Evolutionary conservation across 2,888 invertebrate genomes (phyloP), one percentile per base, ranked within the genome.

Genomic region (Drosophila leonis): DNA sequence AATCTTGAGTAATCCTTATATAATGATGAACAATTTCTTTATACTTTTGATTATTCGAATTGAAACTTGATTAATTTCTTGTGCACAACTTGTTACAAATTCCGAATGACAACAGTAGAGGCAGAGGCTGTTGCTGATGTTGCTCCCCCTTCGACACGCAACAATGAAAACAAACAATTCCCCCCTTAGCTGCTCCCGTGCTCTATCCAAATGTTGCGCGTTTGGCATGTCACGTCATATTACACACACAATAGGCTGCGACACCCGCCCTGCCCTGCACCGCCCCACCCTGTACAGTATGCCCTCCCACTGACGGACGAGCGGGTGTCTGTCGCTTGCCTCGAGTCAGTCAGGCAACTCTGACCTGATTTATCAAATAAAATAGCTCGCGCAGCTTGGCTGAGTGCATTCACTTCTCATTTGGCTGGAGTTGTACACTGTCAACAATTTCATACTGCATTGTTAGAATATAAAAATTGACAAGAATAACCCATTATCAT

Each of bases 281-380:
- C 2, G 20, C n/a, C n/a, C 20, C 2, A 13, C 33, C 4, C 5
- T 13, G 35, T 15, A 24, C 35, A 52, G 52, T 52, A 10, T 24
- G 24, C 35, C 37, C 37, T 24, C 54, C 33, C 51, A 35, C 35
- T 35, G n/a, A 33, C 35, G 18, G 13, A 18, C 63, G 56, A 31
- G 20, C 48, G 64, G 39, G 37, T 56, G 44, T 56, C 66, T 51
- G 65, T 10, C 33, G 31, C 10, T 20, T 31, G 24, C 24, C 24
- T 39, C 33, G 51, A 41, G 60, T 70, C 78, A 71, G 80, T 83
- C 87, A 78, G 78, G 78, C 84, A 81, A 80, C 70, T 79, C 76
- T 86, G 86, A 86, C 86, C 86, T 87, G 86, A 87, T 87, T 87
- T 87, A 86, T 87, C 84, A 83, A 83, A 85, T 85, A 88, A 85